Evolutionary conservation across 2,797 vertebrate genomes (phyloP).

Genomic region (Falco naumanni): DNA sequence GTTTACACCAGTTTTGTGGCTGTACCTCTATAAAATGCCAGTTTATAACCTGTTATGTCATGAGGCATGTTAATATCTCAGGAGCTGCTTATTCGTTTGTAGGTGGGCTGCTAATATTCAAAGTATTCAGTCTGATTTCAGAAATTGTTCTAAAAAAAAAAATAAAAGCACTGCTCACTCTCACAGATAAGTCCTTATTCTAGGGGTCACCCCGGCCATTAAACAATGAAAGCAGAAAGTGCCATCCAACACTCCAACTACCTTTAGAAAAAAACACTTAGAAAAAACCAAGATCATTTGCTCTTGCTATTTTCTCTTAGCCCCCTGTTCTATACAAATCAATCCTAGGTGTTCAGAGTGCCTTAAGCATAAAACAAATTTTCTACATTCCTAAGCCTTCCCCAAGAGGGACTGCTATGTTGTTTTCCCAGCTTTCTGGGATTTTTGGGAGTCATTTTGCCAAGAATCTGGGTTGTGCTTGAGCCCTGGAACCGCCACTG

Average conservation of each 20-base stretch:
- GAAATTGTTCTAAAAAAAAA: background rate
- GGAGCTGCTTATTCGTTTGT: background rate
- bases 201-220: too few relatives aligned
- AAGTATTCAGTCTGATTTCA: background rate
- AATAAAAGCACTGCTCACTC: background rate
- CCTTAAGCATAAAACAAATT: background rate
- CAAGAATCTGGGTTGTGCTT: background rate
- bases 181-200: background rate
- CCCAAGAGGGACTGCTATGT: accelerated
- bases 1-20: background rate
- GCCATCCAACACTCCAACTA: background rate
- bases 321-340: background rate
- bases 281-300: too few relatives aligned
- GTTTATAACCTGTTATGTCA: background rate
- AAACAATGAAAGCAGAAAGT: background rate
- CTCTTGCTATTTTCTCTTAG: background rate
- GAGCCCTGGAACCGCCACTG: background rate
- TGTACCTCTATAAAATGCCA: background rate
- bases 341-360: accelerated
- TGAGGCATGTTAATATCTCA: background rate
- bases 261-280: background rate
- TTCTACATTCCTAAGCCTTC: background rate
- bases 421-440: background rate
- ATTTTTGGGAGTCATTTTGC: background rate
- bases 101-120: background rate